A percentile compares a stretch with the other conserved stretches of the same genome.
These are phyloP conservation scores for Syngnathus floridae DNA, from an alignment of 2,113 vertebrate species.

Conservation along the genomic window DNA sequence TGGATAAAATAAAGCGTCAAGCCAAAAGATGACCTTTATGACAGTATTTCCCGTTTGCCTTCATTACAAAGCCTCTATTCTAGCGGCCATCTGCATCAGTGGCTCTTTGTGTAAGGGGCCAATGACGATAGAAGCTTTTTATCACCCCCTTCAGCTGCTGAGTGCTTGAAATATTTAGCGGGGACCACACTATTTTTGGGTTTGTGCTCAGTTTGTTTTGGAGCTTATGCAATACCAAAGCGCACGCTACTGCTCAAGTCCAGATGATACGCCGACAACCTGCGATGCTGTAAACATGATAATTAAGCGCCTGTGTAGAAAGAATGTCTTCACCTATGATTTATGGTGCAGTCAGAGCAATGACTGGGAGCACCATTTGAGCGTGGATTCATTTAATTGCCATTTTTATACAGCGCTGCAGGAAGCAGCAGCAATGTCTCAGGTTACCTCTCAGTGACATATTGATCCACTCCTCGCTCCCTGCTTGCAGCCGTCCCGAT, in stretches of 20 bases:
- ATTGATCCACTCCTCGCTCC: slow-evolving; percentile 46
- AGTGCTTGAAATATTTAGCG: slow-evolving; percentile 69
- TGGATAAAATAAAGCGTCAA: slow-evolving; percentile 8
- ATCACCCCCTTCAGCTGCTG: slow-evolving; percentile 57
- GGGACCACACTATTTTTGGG: slow-evolving; percentile 66
- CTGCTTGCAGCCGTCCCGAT: slow-evolving; percentile 29
- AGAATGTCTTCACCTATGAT: slow-evolving; percentile 10
- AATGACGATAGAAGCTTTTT: slow-evolving; percentile 51
- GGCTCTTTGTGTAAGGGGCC: slow-evolving; percentile 37
- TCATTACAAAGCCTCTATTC: slow-evolving; percentile 45
- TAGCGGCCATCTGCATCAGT: slow-evolving; percentile 49
- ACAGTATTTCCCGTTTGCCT: slow-evolving; percentile 41
- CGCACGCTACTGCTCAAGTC: slow-evolving; percentile 22
- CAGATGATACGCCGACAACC: slow-evolving; percentile 18
- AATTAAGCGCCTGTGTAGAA: slow-evolving; percentile 15
- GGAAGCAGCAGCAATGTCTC: slow-evolving; percentile 32
- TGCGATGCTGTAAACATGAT: slow-evolving; percentile 8
- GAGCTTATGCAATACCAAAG: slow-evolving; percentile 56
- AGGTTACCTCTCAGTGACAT: slow-evolving; percentile 40
- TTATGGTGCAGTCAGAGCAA: slow-evolving; percentile 3
- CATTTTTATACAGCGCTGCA: slow-evolving; percentile 17
- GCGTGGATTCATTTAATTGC: slow-evolving; percentile 28
- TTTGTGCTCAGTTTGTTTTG: slow-evolving; percentile 62
- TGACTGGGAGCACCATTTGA: slow-evolving; percentile 31
- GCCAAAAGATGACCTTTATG: slow-evolving; percentile 37